These are phyloP conservation scores for Ctenodactylus gundi DNA, from an alignment of 2,113 vertebrate species.

Conservation along the genomic window DNA sequence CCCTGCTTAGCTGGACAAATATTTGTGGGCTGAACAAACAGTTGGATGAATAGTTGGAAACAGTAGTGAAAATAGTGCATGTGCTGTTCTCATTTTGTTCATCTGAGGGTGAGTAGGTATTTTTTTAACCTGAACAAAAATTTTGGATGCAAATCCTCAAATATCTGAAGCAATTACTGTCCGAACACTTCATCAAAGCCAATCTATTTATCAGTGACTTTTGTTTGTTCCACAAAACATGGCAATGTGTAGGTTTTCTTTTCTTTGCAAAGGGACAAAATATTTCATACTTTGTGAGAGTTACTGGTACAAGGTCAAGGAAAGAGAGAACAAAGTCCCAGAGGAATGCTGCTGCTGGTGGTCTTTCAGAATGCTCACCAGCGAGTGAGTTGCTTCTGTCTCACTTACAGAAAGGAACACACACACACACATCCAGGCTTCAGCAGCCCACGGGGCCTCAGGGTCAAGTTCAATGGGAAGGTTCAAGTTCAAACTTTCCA, in stretches of 20 bases:
- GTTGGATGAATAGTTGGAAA: not conserved
- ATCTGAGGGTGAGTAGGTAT: not conserved
- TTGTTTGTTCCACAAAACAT: not conserved
- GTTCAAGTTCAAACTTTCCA: not conserved
- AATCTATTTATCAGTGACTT: not conserved
- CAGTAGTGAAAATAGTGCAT: not conserved
- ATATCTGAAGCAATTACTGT: not conserved
- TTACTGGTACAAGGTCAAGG: not conserved
- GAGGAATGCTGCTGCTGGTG: not conserved
- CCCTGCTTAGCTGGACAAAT: not conserved
- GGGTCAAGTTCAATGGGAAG: not conserved
- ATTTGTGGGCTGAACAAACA: not conserved
- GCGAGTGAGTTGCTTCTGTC: too few species aligned
- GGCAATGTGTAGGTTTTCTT: not conserved
- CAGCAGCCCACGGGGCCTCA: rapidly evolving
- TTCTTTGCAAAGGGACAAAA: not conserved
- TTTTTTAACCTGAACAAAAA: not conserved
- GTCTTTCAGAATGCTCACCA: rapidly evolving
- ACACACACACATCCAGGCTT: not conserved
- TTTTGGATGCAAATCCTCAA: not conserved
- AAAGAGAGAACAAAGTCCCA: not conserved
- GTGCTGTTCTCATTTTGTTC: not conserved
- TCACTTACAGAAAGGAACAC: not conserved
- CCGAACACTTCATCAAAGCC: not conserved
- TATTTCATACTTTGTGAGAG: not conserved